Evolutionary conservation across 2,113 vertebrate species (phyloP).

Genomic region (Rhynchopsitta pachyrhyncha): DNA sequence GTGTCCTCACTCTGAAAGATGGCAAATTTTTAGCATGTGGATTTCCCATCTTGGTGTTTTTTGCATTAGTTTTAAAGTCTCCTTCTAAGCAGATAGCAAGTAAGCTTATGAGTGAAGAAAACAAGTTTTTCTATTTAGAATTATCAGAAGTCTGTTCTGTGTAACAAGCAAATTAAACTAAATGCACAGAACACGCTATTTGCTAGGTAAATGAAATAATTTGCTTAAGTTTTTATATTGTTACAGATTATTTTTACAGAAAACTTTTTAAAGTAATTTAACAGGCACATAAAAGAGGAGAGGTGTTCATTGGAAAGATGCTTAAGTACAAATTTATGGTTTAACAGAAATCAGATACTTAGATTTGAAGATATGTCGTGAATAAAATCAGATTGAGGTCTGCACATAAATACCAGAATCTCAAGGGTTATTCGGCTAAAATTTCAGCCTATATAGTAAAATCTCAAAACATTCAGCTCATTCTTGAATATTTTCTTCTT

Average conservation of each 20-base stretch:
- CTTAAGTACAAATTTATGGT: not conserved
- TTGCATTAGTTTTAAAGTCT: not conserved
- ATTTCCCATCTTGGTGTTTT: not conserved
- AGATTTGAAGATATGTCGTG: not conserved
- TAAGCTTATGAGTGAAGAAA: not conserved
- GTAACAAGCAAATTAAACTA: not conserved
- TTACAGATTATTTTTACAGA: not conserved
- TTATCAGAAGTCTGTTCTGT: not conserved
- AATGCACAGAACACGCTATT: not conserved
- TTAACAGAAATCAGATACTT: not conserved
- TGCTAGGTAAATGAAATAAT: not conserved
- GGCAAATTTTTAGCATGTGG: not conserved
- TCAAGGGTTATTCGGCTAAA: not conserved
- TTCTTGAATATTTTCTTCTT: not conserved
- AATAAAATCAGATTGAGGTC: not conserved
- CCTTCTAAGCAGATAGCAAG: not conserved
- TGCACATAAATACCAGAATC: not conserved
- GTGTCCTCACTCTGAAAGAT: not conserved
- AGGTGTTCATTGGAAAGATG: not conserved
- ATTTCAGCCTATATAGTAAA: not conserved
- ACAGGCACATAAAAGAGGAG: not conserved
- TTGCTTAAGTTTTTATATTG: not conserved
- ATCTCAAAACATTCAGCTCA: accelerated
- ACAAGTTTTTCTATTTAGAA: not conserved
- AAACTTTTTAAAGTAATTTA: not conserved